Evolutionary conservation across 2,113 vertebrate species (phyloP).

Genomic region (Herpetotheres cachinnans): DNA sequence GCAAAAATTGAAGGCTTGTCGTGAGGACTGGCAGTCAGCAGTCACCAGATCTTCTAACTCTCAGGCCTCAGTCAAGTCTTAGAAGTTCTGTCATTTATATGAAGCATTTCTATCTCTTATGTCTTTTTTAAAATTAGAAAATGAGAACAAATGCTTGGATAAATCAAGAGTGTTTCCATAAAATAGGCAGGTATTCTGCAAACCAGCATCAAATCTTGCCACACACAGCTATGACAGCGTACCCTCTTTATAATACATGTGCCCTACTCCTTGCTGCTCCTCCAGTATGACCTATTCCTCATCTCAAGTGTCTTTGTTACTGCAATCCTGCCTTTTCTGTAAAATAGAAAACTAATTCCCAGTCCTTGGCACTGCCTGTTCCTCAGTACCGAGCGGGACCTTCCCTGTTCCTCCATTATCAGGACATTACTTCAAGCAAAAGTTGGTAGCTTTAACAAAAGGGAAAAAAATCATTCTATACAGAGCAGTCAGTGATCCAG

Average conservation of each 20-base stretch:
- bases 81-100: background rate
- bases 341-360: background rate
- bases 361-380: background rate
- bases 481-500: background rate
- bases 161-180: background rate
- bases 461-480: background rate
- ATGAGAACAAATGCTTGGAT: background rate
- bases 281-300: background rate
- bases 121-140: background rate
- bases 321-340: background rate
- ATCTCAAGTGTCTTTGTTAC: background rate
- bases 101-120: background rate
- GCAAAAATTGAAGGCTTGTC: background rate
- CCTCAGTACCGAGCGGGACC: background rate
- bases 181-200: background rate
- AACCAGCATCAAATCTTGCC: background rate
- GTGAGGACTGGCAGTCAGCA: background rate
- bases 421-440: background rate
- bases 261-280: background rate
- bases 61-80: background rate
- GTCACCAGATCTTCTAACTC: background rate
- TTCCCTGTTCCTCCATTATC: background rate
- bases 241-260: background rate
- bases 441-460: slow-evolving; percentile 5
- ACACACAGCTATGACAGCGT: background rate